phyloP scores from a whole-genome alignment of 2,888 invertebrate species.

The Amphipyra berbera region DNA sequence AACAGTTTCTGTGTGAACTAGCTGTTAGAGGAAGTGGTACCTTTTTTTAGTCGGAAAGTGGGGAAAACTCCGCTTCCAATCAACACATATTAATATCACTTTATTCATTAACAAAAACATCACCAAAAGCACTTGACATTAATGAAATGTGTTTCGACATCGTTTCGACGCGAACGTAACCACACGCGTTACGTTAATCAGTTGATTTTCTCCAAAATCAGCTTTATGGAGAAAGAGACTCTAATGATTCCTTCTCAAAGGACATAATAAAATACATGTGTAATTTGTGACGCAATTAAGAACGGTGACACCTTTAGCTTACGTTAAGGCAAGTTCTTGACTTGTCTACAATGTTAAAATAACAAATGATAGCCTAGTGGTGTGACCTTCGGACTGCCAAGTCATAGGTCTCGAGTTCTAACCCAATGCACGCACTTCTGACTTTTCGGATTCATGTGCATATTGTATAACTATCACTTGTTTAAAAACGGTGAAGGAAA shows the following conservation, averaged over 20 bases:
- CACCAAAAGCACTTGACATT: constrained; percentile 30
- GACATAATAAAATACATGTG: constrained; percentile 27
- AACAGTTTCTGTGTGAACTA: no score
- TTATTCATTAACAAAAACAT: constrained; percentile 30
- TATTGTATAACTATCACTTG: no score
- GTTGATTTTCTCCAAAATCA: constrained; percentile 16
- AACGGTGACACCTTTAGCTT: constrained; percentile 9
- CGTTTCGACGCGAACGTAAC: constrained; percentile 41
- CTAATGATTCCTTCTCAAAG: constrained; percentile 21
- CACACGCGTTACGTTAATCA: constrained; percentile 32
- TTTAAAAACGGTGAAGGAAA: no score
- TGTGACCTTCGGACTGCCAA: no score
- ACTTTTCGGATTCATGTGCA: no score
- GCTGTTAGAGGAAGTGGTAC: no score
- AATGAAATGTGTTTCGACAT: constrained; percentile 40
- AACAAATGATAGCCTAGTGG: no score
- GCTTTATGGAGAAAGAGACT: constrained; percentile 30
- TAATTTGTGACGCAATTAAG: constrained; percentile 44
- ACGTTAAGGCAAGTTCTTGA: constrained; percentile 1
- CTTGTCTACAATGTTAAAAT: no score
- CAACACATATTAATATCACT: constrained; percentile 18
- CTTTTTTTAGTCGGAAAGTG: no score
- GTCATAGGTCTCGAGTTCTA: no score
- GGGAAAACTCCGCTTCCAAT: no score
- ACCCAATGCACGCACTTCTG: no score